Evolutionary conservation across 2,888 invertebrate species (phyloP).

Genomic region (Sminthurides aquaticus): DNA sequence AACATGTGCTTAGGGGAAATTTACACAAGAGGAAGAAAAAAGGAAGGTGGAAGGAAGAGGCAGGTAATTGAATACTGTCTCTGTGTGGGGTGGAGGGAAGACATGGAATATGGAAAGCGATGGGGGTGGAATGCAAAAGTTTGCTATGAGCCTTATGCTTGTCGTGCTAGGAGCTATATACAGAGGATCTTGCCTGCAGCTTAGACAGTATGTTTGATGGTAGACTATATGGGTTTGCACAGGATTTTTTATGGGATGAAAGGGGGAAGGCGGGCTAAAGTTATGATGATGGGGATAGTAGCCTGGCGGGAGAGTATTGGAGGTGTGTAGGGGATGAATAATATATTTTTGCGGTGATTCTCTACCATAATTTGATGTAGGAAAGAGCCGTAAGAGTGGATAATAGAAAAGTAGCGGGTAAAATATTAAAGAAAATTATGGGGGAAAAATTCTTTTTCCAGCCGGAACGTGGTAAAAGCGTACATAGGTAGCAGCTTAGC

Average conservation of each 20-base stretch:
- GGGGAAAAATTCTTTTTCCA: background rate
- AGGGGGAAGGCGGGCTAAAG: conserved; percentile 1
- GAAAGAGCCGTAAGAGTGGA: background rate
- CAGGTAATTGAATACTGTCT: background rate
- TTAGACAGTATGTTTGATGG: no score
- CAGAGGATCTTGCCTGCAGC: no score
- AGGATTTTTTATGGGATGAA: background rate
- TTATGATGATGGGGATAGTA: conserved; percentile 4
- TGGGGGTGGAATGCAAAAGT: no score
- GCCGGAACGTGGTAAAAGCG: background rate
- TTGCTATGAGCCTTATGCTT: no score
- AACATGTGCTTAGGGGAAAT: background rate
- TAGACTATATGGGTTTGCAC: background rate
- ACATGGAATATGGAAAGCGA: no score
- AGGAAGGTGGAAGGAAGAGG: background rate
- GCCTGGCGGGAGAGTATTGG: background rate
- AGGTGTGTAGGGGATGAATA: conserved; percentile 2
- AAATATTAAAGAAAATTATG: conserved; percentile 9
- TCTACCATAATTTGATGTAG: background rate
- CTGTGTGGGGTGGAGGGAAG: no score
- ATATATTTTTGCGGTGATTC: conserved; percentile 10
- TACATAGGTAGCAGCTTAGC: no score
- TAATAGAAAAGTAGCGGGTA: conserved; percentile 10
- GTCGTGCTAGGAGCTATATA: no score
- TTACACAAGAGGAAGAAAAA: no score